Conservation (phyloP, 2,113 vertebrate genomes). For the Athene noctua region DNA sequence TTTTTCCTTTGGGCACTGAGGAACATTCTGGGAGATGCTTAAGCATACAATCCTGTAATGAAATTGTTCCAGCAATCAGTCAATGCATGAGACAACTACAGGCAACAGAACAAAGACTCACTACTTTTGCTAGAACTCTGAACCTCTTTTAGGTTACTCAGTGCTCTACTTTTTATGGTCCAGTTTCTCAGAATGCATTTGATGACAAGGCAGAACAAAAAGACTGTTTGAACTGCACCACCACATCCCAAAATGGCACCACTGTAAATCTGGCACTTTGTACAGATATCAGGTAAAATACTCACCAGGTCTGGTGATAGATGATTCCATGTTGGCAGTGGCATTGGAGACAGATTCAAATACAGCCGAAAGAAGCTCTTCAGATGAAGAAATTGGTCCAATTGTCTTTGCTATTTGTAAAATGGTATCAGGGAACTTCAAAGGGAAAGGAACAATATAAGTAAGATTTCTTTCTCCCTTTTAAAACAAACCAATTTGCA, state of each 20-base stretch:
- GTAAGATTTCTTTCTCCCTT: not conserved
- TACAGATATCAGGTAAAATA: not conserved
- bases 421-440: constrained; percentile 73
- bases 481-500: not conserved
- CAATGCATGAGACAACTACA: not conserved
- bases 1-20: not conserved
- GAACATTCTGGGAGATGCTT: not conserved
- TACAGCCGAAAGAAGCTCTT: constrained; percentile 68
- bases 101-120: not conserved
- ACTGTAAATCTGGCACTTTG: not conserved
- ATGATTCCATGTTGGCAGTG: not conserved
- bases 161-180: not conserved
- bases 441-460: constrained; percentile 8
- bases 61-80: not conserved
- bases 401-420: constrained; percentile 61
- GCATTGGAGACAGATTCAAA: constrained; percentile 62
- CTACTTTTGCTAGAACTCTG: not conserved
- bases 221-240: not conserved
- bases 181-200: not conserved
- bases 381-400: not conserved
- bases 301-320: constrained; percentile 60
- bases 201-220: not conserved
- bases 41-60: not conserved
- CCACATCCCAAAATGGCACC: not conserved
- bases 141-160: not conserved